Evolutionary conservation across 35 echinoderm and acorn worm genomes (phyloP).

Genomic region (Amphiura filiformis): DNA sequence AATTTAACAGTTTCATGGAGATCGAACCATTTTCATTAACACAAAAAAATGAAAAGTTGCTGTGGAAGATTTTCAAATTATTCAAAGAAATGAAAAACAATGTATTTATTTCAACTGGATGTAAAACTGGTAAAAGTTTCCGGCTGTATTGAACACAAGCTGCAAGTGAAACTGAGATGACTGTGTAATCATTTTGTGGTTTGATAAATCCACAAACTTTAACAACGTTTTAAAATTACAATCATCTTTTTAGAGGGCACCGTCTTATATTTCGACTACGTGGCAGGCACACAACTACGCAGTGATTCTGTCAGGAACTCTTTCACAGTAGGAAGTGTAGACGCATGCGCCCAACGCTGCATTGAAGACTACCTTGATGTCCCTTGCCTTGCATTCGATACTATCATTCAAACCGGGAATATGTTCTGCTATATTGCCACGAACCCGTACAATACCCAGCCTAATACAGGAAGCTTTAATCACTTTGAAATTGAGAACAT

Average conservation of each 20-base stretch:
- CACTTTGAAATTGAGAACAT: slow-evolving; percentile 6
- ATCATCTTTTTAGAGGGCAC: background rate
- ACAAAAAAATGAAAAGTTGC: too few relatives aligned
- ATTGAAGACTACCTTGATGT: background rate
- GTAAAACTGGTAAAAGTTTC: too few relatives aligned
- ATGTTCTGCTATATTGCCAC: background rate
- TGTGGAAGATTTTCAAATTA: too few relatives aligned
- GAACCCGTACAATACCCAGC: background rate
- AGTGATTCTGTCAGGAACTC: background rate
- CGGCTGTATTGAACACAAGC: too few relatives aligned
- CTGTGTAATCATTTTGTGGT: too few relatives aligned
- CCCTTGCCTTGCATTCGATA: background rate
- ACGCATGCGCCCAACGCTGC: background rate
- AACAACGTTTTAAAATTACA: too few relatives aligned
- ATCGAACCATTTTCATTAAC: too few relatives aligned
- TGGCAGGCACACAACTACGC: background rate
- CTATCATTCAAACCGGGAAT: background rate
- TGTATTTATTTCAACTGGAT: too few relatives aligned
- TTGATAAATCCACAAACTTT: too few relatives aligned
- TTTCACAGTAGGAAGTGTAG: background rate
- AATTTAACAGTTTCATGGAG: too few relatives aligned
- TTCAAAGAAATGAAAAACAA: too few relatives aligned
- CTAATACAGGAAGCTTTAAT: background rate
- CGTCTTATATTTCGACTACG: background rate
- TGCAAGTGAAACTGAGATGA: too few relatives aligned